phyloP scores from a whole-genome alignment of 2,888 invertebrate species.

The Leuctra nigra region DNA sequence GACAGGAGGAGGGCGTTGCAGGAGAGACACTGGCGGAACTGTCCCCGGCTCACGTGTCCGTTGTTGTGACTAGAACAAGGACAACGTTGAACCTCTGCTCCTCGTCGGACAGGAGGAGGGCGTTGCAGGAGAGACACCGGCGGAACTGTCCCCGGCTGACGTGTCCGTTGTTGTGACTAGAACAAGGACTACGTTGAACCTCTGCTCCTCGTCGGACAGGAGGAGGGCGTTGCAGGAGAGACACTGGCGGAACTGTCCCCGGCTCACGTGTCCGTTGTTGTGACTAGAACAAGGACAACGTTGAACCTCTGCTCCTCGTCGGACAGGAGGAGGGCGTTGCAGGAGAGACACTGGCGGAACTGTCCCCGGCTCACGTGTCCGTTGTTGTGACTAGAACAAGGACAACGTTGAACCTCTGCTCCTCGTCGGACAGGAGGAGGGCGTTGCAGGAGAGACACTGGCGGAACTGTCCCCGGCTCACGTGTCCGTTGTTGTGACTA shows the following conservation, averaged over 20 bases:
- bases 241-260: conserved; percentile 62
- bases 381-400: conserved; percentile 50
- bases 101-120: conserved; percentile 55
- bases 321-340: conserved; percentile 59
- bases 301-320: conserved; percentile 60
- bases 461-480: conserved; percentile 59
- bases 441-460: conserved; percentile 62
- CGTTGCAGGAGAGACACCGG: conserved; percentile 60
- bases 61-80: conserved; percentile 56
- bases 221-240: conserved; percentile 60
- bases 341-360: conserved; percentile 61
- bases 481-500: conserved; percentile 65
- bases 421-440: conserved; percentile 57
- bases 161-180: conserved; percentile 63
- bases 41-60: conserved; percentile 63
- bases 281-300: conserved; percentile 53
- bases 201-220: conserved; percentile 57
- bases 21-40: conserved; percentile 61
- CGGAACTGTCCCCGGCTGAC: conserved; percentile 62
- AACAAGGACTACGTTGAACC: conserved; percentile 61
- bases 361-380: conserved; percentile 65
- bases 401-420: conserved; percentile 63
- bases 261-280: conserved; percentile 64
- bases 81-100: conserved; percentile 53
- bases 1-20: conserved; percentile 61